Conservation (phyloP, 2,888 invertebrate genomes). For the Nemoura dubitans region DNA sequence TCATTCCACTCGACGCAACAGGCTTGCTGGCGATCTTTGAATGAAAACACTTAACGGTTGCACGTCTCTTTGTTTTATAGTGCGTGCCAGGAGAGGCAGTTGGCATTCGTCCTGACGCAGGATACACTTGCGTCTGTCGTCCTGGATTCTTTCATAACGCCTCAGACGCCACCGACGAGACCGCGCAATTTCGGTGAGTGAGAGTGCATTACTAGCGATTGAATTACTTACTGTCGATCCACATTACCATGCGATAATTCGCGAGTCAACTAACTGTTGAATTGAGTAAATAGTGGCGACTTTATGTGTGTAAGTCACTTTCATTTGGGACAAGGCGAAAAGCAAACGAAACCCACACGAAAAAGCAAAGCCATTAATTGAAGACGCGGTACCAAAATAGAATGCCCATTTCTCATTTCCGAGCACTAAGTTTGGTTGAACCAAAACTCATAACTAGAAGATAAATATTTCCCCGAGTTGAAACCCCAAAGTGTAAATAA, state of each 20-base stretch:
- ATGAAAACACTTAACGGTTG: not conserved
- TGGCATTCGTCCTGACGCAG: slow-evolving; percentile 61
- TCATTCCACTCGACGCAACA: not conserved
- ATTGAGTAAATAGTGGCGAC: not conserved
- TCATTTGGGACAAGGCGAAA: not conserved
- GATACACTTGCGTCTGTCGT: slow-evolving; percentile 71
- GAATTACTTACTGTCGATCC: too few species aligned
- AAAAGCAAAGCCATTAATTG: not conserved
- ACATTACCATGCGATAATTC: not conserved
- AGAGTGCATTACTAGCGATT: not conserved
- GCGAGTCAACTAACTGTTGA: not conserved
- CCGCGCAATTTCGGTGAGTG: not conserved
- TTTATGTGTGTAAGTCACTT: not conserved
- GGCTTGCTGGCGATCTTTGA: not conserved
- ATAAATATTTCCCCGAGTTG: not conserved
- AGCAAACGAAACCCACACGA: not conserved
- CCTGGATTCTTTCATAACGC: slow-evolving; percentile 67
- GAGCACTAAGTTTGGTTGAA: not conserved
- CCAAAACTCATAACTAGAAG: not conserved
- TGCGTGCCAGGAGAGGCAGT: slow-evolving; percentile 61
- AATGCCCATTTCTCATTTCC: slow-evolving; percentile 3
- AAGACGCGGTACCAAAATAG: not conserved
- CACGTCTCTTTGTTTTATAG: slow-evolving; percentile 58
- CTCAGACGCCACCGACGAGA: not conserved
- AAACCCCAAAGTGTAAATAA: not conserved